A percentile compares a stretch with the other conserved stretches of the same genome.
Conservation (phyloP, 2,888 invertebrate genomes). For the Drosophila falleni region DNA sequence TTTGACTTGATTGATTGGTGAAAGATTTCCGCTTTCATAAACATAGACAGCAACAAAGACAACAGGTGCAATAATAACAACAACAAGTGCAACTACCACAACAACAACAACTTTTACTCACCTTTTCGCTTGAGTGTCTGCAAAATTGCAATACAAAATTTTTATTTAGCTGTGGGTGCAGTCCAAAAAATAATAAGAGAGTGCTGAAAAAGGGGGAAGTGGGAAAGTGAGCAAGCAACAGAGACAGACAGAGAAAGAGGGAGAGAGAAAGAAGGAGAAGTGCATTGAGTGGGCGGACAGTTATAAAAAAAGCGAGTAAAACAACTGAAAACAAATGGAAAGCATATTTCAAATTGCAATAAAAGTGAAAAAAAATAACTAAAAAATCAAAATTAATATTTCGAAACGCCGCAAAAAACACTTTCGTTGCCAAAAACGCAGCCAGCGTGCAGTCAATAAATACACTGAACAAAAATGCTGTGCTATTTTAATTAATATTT, state of each 20-base stretch:
- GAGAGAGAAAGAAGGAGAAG: not conserved
- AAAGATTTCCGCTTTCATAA: conserved; percentile 78
- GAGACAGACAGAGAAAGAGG: not conserved
- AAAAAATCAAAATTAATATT: conserved; percentile 8
- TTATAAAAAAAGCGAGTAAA: conserved; percentile 32
- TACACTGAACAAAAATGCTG: not conserved
- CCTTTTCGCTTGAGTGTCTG: conserved; percentile 43
- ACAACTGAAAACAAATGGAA: conserved; percentile 40
- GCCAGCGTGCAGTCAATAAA: conserved; percentile 1
- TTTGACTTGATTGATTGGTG: conserved; percentile 69
- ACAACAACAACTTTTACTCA: conserved; percentile 62
- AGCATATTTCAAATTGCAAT: conserved; percentile 45
- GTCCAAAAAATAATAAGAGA: not conserved
- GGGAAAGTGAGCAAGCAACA: conserved; percentile 2
- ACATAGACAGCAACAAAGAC: conserved; percentile 31
- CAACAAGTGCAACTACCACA: conserved; percentile 19
- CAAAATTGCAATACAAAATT: conserved; percentile 32
- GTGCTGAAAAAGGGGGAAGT: not conserved
- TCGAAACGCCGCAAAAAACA: conserved; percentile 38
- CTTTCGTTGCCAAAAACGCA: conserved; percentile 68
- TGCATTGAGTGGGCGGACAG: conserved; percentile 29
- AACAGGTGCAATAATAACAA: not conserved
- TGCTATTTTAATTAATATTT: not conserved
- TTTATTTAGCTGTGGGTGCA: conserved; percentile 20
- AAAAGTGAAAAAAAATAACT: conserved; percentile 31